Conservation (phyloP, 2,113 vertebrate genomes). For the Bubalus kerabau region DNA sequence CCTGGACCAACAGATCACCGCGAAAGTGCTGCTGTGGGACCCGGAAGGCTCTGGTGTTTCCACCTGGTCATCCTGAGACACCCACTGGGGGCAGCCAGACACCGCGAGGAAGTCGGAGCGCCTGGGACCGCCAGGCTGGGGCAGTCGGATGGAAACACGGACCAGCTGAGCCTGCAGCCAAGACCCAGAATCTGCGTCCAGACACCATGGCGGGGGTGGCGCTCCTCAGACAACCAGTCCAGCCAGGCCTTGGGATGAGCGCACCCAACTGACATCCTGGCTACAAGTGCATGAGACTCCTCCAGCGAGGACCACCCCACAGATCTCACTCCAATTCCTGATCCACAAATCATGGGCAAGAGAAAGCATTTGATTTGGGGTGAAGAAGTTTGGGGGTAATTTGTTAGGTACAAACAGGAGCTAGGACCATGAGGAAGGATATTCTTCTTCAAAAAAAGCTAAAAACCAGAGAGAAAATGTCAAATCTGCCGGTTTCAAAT, state of each 20-base stretch:
- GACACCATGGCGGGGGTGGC: no score
- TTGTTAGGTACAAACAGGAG: not conserved
- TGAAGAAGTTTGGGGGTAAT: not conserved
- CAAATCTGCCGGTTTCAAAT: not conserved
- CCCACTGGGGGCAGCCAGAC: not conserved
- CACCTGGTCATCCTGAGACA: not conserved
- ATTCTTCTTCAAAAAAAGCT: not conserved
- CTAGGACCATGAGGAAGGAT: not conserved
- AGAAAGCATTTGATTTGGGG: not conserved
- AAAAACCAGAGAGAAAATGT: not conserved
- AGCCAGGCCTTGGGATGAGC: not conserved
- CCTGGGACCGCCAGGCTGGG: no score
- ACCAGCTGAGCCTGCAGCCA: not conserved
- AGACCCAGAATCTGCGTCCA: not conserved
- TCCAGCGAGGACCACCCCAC: not conserved
- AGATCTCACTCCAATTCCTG: not conserved
- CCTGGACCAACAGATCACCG: not conserved
- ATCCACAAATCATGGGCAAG: not conserved
- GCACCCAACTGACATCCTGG: not conserved
- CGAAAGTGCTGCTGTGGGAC: not conserved
- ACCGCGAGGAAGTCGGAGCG: not conserved
- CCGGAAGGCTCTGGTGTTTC: not conserved
- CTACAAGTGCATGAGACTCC: not conserved
- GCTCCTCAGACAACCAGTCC: not conserved
- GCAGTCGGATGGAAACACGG: no score